Base-by-base conservation (phyloP, 2,113 vertebrate species). In the Takifugu flavidus region DNA sequence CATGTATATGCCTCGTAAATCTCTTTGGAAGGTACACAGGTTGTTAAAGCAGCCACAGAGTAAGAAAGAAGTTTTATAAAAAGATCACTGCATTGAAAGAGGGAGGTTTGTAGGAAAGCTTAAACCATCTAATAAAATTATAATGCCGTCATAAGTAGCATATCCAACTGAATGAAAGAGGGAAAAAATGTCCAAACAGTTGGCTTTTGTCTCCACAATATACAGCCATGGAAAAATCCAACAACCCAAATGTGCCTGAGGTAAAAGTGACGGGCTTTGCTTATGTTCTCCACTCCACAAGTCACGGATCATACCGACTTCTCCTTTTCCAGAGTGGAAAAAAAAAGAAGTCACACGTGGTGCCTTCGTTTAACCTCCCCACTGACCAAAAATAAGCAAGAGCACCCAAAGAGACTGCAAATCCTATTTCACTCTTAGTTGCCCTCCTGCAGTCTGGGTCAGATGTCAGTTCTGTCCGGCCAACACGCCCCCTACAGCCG, bases 251-350 rank as follows among this genome's bases (percentile, higher is more conserved):
- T n/a, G 45, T 47, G 45, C 45, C 70, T 53, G 57, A 47, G 45
- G 13, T 47, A 71, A 67, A 86, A 77, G 81, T 57, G 60, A 74
- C 71, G 70, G 67, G 53, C 45, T 52, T 45, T 55, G 49, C 65
- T 78, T 75, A 65, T 77, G 77, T 74, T 75, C 68, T 70, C 53
- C 57, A 55, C 63, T 72, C 58, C 65, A 75, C 75, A 64, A 84
- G 75, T 86, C 85, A 86, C 31, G 2, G 65, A 71, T 85, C 77
- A 65, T 39, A 68, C 58, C 2, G 28, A 68, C 70, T 82, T 90
- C 80, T 89, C 80, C 77, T 85, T 90, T 89, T 90, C 78, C 87
- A 86, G 74, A 87, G 78, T 90, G 91, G 90, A 91, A 92, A 91
- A 72, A 39, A 87, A 67, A 74, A 77, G 60, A 82, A 75, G 75